Conservation (phyloP, 2,113 vertebrate species). For the Tachysurus fulvidraco region DNA sequence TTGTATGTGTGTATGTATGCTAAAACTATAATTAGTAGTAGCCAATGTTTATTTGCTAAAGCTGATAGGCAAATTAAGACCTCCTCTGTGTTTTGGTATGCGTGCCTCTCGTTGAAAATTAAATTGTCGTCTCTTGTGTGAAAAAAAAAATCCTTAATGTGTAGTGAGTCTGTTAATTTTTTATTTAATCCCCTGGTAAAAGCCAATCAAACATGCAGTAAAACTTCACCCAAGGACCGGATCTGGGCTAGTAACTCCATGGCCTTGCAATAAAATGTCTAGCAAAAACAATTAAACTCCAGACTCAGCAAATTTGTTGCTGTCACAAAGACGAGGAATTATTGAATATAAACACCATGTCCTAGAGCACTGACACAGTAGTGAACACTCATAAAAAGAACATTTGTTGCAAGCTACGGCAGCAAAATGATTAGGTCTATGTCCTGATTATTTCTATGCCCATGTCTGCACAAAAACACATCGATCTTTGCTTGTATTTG, state of each 20-base stretch:
- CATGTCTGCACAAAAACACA: background rate
- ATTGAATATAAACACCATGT: constrained; percentile 8
- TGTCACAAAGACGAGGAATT: background rate
- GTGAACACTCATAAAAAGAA: background rate
- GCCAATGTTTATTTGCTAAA: background rate
- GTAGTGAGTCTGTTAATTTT: background rate
- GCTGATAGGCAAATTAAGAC: background rate
- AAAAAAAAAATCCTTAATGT: background rate
- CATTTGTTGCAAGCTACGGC: background rate
- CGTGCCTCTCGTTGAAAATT: background rate
- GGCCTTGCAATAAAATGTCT: background rate
- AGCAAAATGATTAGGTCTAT: background rate
- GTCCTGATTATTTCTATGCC: too few species aligned
- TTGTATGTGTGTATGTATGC: too few species aligned
- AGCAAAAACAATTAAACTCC: background rate
- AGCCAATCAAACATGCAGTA: background rate
- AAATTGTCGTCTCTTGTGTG: background rate
- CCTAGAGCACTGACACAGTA: background rate
- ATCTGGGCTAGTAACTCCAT: background rate
- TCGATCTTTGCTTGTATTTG: background rate
- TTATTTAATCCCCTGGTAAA: background rate
- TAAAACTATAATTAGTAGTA: too few species aligned
- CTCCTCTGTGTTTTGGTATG: background rate
- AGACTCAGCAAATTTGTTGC: background rate
- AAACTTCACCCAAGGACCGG: background rate